Base-by-base conservation (phyloP, 2,797 vertebrate species). In the Enteromius mattozi region DNA sequence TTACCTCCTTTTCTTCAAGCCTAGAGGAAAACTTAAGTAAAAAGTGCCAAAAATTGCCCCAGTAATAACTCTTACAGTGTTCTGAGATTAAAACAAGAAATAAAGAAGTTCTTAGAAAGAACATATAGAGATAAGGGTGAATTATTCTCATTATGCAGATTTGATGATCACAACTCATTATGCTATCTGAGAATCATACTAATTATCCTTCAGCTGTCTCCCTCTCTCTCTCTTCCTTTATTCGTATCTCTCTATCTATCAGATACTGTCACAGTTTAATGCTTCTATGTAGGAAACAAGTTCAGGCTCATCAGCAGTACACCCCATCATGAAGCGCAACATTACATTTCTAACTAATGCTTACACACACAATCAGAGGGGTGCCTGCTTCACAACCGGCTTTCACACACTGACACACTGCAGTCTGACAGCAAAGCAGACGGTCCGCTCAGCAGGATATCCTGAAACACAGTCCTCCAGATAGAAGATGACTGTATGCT, bases 261-360 rank as follows among this genome's bases (percentile, higher is more conserved):
- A 85, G 79, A 80, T 45, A 45, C 80, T 61, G 77, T 85, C 82
- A 79, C 86, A 86, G 68, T 80, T 78, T 79, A 84, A 79, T 86
- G 85, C 66, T 79, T 87, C 88, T 66, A 80, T 21, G 65, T 80
- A 77, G 86, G 82, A 84, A 87, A 82, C 82, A 49, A 85, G 56
- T 81, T 85, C 47, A 54, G 84, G 69, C 84, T 77, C 65, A 87
- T 86, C 85, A 80, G 82, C 72, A 88, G 30, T 66, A 84, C 82
- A 65, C 70, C 80, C 77, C 49, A 83, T 87, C 86, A 89, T 83
- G 88, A 78, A 83, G 86, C 72, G 79, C 84, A 82, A 86, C 81
- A 86, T 86, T 86, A 86, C 84, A 87, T 85, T 89, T 85, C 80
- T 85, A 89, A 87, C 75, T 87, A 87, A 87, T 79, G 80, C 87